These are phyloP conservation scores for Pristionchus japonicus DNA, from an alignment of 2,888 invertebrate species.

Conservation along the genomic window DNA sequence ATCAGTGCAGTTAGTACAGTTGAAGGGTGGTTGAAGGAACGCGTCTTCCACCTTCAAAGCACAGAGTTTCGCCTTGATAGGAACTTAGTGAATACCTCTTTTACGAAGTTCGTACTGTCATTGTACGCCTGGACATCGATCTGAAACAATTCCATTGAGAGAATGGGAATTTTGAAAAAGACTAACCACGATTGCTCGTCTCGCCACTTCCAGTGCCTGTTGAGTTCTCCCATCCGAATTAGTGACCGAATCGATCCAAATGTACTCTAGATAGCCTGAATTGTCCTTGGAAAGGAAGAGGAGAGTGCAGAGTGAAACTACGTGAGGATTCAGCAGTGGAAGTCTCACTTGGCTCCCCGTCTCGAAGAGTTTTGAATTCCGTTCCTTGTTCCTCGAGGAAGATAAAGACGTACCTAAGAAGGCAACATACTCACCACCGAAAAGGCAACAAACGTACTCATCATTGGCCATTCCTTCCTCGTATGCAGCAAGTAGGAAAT, in stretches of 20 bases:
- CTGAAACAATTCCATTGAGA: too few species aligned
- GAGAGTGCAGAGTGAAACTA: not conserved
- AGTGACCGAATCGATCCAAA: not conserved
- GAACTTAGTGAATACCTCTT: constrained; percentile 51
- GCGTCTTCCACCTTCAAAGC: constrained; percentile 42
- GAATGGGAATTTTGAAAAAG: too few species aligned
- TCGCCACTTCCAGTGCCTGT: not conserved
- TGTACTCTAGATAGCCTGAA: not conserved
- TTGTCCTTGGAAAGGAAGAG: not conserved
- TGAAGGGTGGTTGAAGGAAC: constrained; percentile 53
- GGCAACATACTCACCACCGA: too few species aligned
- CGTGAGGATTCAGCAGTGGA: too few species aligned
- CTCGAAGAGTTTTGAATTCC: not conserved
- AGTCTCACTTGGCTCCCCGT: not conserved
- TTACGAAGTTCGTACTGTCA: not conserved
- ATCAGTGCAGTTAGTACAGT: constrained; percentile 57
- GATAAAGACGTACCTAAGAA: constrained; percentile 6
- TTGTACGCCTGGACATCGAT: not conserved
- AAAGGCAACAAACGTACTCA: constrained; percentile 1
- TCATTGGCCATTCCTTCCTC: not conserved
- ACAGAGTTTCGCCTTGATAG: too few species aligned
- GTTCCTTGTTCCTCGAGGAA: constrained; percentile 5
- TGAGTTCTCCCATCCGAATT: constrained; percentile 18
- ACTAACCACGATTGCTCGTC: constrained; percentile 1
- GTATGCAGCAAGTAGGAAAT: not conserved